These are phyloP conservation scores for Etheostoma spectabile DNA, from an alignment of 2,113 vertebrate genomes.

Conservation along the genomic window DNA sequence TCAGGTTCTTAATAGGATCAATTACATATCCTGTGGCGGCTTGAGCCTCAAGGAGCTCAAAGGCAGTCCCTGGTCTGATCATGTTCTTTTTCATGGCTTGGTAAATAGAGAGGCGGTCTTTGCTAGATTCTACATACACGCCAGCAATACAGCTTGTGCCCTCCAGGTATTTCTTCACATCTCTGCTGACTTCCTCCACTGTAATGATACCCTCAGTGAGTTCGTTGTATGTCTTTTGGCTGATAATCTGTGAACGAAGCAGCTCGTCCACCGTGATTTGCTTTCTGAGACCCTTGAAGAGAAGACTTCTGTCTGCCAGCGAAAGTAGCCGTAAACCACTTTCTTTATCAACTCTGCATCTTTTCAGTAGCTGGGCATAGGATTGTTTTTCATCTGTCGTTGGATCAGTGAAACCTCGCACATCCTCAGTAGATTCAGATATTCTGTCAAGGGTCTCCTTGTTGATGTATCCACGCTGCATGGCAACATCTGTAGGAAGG, in stretches of 20 bases:
- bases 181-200: slow-evolving; percentile 92
- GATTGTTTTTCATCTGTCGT: slow-evolving; percentile 91
- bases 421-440: slow-evolving; percentile 80
- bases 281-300: slow-evolving; percentile 94
- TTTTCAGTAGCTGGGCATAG: slow-evolving; percentile 91
- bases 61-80: slow-evolving; percentile 95
- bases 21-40: slow-evolving; percentile 96
- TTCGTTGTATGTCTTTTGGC: slow-evolving; percentile 88
- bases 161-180: slow-evolving; percentile 92
- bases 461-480: slow-evolving; percentile 93
- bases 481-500: slow-evolving; percentile 91
- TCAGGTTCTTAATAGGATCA: slow-evolving; percentile 95
- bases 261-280: slow-evolving; percentile 94
- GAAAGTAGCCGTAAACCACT: slow-evolving; percentile 88
- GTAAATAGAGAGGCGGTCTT: slow-evolving; percentile 95
- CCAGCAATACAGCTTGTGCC: slow-evolving; percentile 97
- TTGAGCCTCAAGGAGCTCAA: slow-evolving; percentile 96
- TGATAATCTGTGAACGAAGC: slow-evolving; percentile 90
- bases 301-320: slow-evolving; percentile 88
- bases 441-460: slow-evolving; percentile 89
- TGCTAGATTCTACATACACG: slow-evolving; percentile 91
- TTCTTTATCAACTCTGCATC: slow-evolving; percentile 87
- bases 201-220: slow-evolving; percentile 90
- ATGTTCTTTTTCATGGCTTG: slow-evolving; percentile 99
- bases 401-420: slow-evolving; percentile 90